phyloP scores from a whole-genome alignment of 2,113 vertebrate species.

The Rafetus swinhoei region DNA sequence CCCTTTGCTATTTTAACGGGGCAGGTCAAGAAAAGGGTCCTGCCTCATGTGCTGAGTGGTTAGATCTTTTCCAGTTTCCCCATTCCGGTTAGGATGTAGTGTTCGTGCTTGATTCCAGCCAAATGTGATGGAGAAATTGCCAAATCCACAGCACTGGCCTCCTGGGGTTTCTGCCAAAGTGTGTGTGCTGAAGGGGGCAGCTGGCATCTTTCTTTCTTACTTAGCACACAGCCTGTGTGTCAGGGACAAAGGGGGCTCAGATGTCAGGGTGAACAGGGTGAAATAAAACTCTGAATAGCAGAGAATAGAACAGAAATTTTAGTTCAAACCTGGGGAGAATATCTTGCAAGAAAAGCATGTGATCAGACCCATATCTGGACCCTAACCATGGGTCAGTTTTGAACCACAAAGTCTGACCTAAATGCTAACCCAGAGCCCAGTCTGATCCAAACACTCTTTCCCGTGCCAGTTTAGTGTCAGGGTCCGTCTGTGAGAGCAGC shows the following conservation, averaged over 20 bases:
- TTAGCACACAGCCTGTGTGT: rapidly evolving
- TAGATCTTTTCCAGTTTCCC: not conserved
- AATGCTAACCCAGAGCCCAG: rapidly evolving
- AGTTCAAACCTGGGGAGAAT: not conserved
- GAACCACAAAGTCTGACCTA: not conserved
- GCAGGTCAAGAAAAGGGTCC: not conserved
- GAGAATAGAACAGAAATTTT: not conserved
- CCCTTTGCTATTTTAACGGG: not conserved
- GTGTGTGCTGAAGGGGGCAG: not conserved
- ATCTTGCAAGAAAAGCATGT: not conserved
- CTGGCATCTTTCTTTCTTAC: rapidly evolving
- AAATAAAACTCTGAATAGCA: not conserved
- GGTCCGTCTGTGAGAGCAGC: rapidly evolving
- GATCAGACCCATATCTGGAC: rapidly evolving
- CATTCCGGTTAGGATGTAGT: not conserved
- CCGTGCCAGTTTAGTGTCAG: not conserved
- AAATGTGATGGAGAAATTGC: not conserved
- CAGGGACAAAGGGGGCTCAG: not conserved
- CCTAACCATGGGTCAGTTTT: rapidly evolving
- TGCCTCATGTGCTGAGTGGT: not conserved
- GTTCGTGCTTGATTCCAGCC: not conserved
- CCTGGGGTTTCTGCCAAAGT: rapidly evolving
- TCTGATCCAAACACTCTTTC: rapidly evolving
- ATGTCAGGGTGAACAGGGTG: not conserved
- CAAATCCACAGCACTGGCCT: rapidly evolving